Percentiles rank a stretch among this genome's conserved stretches.
Evolutionary conservation across 2,888 invertebrate genomes (phyloP).

Genomic region (Apodemia zela): DNA sequence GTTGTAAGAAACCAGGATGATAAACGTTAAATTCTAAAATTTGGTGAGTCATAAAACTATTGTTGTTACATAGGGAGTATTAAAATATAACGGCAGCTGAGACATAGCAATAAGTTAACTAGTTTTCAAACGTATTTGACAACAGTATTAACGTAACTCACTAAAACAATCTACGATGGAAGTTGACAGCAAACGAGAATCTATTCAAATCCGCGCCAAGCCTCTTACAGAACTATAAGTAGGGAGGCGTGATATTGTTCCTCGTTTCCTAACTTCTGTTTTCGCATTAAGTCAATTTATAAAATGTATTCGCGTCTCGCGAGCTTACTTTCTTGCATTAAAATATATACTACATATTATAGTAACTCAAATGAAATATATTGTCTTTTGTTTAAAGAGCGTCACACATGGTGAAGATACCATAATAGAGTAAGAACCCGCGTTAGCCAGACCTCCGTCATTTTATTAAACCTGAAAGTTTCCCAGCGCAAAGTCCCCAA

Average conservation of each 20-base stretch:
- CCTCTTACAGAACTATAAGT: constrained; percentile 12
- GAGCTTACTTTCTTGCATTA: background rate
- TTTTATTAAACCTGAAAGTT: too few relatives aligned
- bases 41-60: too few relatives aligned
- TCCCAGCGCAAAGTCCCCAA: too few relatives aligned
- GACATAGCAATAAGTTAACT: background rate
- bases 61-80: background rate
- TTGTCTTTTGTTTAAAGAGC: background rate
- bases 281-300: background rate
- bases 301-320: constrained; percentile 1
- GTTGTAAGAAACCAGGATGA: too few relatives aligned
- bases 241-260: constrained; percentile 4
- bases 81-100: background rate
- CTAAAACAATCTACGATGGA: constrained; percentile 2
- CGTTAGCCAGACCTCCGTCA: too few relatives aligned
- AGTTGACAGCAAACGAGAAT: constrained; percentile 11
- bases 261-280: background rate
- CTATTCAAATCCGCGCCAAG: constrained; percentile 7
- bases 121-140: background rate
- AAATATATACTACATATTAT: too few relatives aligned
- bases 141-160: background rate
- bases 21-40: too few relatives aligned
- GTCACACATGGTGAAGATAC: too few relatives aligned
- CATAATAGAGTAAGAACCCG: too few relatives aligned
- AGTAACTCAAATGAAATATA: background rate